Conservation (phyloP, 2,797 vertebrate genomes). For the Microctenopoma stevenorrisi region DNA sequence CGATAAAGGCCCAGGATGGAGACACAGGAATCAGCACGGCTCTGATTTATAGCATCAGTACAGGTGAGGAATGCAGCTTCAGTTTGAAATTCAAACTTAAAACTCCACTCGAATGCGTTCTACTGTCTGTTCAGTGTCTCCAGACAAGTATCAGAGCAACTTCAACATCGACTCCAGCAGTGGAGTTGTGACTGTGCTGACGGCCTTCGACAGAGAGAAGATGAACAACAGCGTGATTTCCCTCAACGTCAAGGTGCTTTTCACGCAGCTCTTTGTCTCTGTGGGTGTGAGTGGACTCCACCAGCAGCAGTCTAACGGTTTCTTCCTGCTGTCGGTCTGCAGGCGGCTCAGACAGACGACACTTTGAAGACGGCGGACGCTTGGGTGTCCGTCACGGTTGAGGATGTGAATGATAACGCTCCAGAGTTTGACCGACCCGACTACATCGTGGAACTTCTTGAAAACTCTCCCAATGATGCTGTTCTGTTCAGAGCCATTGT, state of each 20-base stretch:
- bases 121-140: slow-evolving; percentile 72
- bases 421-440: slow-evolving; percentile 71
- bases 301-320: background rate
- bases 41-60: slow-evolving; percentile 80
- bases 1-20: slow-evolving; percentile 84
- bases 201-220: slow-evolving; percentile 79
- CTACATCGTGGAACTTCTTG: slow-evolving; percentile 71
- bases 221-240: slow-evolving; percentile 57
- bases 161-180: slow-evolving; percentile 63
- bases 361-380: slow-evolving; percentile 74
- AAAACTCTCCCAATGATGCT: slow-evolving; percentile 76
- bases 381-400: slow-evolving; percentile 75
- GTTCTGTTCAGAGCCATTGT: slow-evolving; percentile 73
- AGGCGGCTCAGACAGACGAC: slow-evolving; percentile 84
- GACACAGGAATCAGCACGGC: slow-evolving; percentile 83
- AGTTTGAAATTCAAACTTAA: too few species aligned
- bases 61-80: slow-evolving; percentile 63
- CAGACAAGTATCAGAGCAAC: slow-evolving; percentile 49
- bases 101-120: background rate
- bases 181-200: slow-evolving; percentile 77
- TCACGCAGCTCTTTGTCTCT: background rate
- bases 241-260: slow-evolving; percentile 81
- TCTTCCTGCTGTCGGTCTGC: background rate
- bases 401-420: slow-evolving; percentile 80
- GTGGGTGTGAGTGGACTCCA: background rate